phyloP scores from a whole-genome alignment of 2,888 invertebrate species.

The Baronia brevicornis region DNA sequence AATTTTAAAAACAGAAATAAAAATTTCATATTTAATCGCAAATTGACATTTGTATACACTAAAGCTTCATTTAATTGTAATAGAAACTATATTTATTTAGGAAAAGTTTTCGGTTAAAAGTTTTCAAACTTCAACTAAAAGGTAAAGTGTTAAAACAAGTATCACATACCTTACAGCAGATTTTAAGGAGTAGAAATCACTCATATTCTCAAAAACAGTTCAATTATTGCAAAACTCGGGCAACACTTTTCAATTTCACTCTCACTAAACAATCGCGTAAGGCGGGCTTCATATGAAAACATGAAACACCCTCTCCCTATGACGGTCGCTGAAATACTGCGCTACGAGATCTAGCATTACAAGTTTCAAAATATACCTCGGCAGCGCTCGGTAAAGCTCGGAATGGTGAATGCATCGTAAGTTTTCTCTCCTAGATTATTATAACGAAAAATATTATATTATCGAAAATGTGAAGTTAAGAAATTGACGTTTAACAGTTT shows the following conservation, averaged over 20 bases:
- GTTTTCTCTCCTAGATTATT: too few species aligned
- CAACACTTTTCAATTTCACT: slow-evolving; percentile 40
- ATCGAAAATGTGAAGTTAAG: too few species aligned
- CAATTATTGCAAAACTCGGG: slow-evolving; percentile 29
- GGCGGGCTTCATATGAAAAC: slow-evolving; percentile 9
- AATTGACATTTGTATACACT: too few species aligned
- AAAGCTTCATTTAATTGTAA: too few species aligned
- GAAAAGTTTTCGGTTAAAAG: too few species aligned
- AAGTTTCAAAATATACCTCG: slow-evolving; percentile 39
- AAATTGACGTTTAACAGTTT: too few species aligned
- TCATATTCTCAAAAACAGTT: slow-evolving; percentile 24
- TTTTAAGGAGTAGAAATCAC: slow-evolving; percentile 19
- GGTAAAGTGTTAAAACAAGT: too few species aligned
- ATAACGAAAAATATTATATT: too few species aligned
- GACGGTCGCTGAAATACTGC: slow-evolving; percentile 40
- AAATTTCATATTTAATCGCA: too few species aligned
- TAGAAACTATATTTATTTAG: too few species aligned
- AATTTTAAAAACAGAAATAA: too few species aligned
- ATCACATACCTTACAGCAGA: slow-evolving; percentile 18
- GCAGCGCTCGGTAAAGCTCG: slow-evolving; percentile 35
- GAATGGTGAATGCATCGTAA: slow-evolving; percentile 15
- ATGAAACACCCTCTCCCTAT: slow-evolving; percentile 27
- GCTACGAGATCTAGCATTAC: slow-evolving; percentile 29
- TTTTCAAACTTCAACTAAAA: too few species aligned
- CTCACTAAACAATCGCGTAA: slow-evolving; percentile 30